A percentile compares a stretch with the other conserved stretches of the same genome.
Evolutionary conservation across 2,888 invertebrate genomes (phyloP).

Genomic region (Bibio marci): DNA sequence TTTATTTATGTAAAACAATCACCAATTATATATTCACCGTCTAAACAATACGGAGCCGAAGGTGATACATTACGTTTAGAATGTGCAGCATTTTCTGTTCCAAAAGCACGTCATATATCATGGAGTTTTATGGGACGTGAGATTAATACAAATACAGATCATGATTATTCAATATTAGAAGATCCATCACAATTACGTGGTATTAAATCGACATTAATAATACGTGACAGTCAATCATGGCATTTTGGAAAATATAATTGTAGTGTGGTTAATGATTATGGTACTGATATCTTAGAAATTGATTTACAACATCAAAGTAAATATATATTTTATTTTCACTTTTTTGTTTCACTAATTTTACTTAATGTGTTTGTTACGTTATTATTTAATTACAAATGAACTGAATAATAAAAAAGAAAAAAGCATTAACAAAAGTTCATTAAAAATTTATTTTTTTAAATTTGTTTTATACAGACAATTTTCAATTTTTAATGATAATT

Average conservation of each 20-base stretch:
- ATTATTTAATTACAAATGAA: background rate
- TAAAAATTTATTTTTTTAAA: too few relatives aligned
- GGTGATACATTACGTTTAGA: slow-evolving; percentile 71
- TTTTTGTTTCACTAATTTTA: background rate
- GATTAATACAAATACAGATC: slow-evolving; percentile 53
- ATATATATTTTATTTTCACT: slow-evolving; percentile 22
- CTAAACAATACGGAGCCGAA: slow-evolving; percentile 65
- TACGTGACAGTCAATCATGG: slow-evolving; percentile 65
- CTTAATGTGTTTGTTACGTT: background rate
- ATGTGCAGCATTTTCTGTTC: slow-evolving; percentile 78
- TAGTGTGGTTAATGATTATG: slow-evolving; percentile 80
- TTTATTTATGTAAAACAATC: slow-evolving; percentile 65
- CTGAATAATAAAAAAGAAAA: too few relatives aligned
- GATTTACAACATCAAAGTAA: slow-evolving; percentile 75
- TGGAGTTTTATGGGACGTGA: slow-evolving; percentile 80
- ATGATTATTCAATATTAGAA: slow-evolving; percentile 58
- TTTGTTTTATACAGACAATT: slow-evolving; percentile 41
- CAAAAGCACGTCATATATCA: slow-evolving; percentile 67
- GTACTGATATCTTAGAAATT: slow-evolving; percentile 71
- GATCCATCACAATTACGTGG: slow-evolving; percentile 53
- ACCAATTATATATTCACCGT: slow-evolving; percentile 63
- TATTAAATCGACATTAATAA: slow-evolving; percentile 76
- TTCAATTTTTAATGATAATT: slow-evolving; percentile 63
- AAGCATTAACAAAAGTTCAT: too few relatives aligned
- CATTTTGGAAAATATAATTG: slow-evolving; percentile 92